phyloP scores from a whole-genome alignment of 2,113 vertebrate genomes.

The Leptodactylus fuscus region DNA sequence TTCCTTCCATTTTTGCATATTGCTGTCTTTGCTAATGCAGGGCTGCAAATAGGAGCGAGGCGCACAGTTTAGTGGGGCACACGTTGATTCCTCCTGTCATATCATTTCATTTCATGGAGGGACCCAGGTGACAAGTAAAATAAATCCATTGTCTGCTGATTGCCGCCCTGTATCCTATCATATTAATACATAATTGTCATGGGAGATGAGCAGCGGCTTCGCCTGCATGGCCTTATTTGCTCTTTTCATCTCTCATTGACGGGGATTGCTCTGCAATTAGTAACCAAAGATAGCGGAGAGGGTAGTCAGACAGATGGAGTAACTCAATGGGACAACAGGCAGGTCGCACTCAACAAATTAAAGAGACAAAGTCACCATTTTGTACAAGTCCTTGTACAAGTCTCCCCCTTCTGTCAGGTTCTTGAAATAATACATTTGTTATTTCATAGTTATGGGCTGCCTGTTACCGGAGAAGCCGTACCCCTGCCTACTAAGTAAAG shows the following conservation, averaged over 20 bases:
- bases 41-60: neutral
- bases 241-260: conserved; percentile 45
- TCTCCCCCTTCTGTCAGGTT: neutral
- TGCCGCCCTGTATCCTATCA: conserved; percentile 38
- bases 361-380: no score
- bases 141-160: conserved; percentile 53
- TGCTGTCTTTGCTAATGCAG: neutral
- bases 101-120: conserved; percentile 9
- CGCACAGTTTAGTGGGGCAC: neutral
- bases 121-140: conserved; percentile 36
- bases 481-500: no score
- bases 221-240: neutral
- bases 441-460: neutral
- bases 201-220: conserved; percentile 28
- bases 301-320: conserved; percentile 6
- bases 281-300: neutral
- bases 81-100: conserved; percentile 15
- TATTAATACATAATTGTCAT: conserved; percentile 49
- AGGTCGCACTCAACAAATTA: conserved; percentile 31
- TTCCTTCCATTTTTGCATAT: neutral
- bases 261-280: conserved; percentile 28
- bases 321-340: neutral
- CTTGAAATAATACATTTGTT: neutral
- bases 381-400: neutral
- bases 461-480: neutral